Base-by-base conservation (phyloP, 2,888 invertebrate species). In the Dicranocentrus wangi region DNA sequence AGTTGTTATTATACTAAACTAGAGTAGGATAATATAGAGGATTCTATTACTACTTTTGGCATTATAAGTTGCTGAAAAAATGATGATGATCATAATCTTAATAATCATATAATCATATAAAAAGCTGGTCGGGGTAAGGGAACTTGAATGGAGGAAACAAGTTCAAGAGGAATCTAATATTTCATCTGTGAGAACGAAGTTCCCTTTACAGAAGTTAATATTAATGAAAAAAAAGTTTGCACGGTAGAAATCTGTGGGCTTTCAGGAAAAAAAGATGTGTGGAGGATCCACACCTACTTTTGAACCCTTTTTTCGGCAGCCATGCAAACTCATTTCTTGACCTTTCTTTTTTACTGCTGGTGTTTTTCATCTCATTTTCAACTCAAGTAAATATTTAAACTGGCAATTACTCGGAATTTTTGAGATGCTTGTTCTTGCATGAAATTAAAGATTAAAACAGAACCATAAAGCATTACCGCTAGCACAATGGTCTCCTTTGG, bases 161-260 rank as follows among this genome's bases (percentile, higher is more conserved):
- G 73, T 63, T 73, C 32, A 63, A 63, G 73, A 55, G 55, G 55
- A 73, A 65, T 65, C 53, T 73, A 73, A 73, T 73, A 73, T 73
- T 73, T 73, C 73, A 73, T 73, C 53, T 73, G 73, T 73, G 61
- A 73, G 65, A 73, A 65, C 51, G 73, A 73, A 73, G 73, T 73
- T 73, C 65, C 65, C 73, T 73, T n/a, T n/a, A n/a, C n/a, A n/a
- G n/a, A 55, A 73, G 65, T 65, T 73, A n/a, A n/a, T n/a, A 73
- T 73, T 73, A 73, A 73, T 73, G 73, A 73, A 73, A 65, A 55
- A 72, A 70, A 73, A 72, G 65, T 73, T 73, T 73, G 2, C 32
- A 61, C 1, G n/a, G 47, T 32, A n/a, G n/a, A 39, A n/a, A n/a
- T n/a, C n/a, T n/a, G n/a, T n/a, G n/a, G n/a, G n/a, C n/a, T n/a